Evolutionary conservation across 1,140 invertebrate species (phyloP).

Genomic region (Nilaparvata lugens): DNA sequence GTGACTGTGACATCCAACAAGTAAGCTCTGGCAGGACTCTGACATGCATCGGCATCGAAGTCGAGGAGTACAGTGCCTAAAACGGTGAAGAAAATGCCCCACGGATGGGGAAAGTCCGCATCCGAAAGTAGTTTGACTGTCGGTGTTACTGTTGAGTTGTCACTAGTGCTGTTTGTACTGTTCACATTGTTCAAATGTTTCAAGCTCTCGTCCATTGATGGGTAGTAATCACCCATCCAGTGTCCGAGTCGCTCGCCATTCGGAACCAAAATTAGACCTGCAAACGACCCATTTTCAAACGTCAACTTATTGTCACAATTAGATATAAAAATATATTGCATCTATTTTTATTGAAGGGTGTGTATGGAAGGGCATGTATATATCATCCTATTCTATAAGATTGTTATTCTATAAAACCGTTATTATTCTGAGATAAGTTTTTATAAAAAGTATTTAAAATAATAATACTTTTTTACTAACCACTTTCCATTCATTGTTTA

Average conservation of each 20-base stretch:
- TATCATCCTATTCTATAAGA: no score
- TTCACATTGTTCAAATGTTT: not conserved
- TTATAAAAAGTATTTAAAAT: no score
- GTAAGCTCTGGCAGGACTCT: conserved; percentile 87
- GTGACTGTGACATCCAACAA: conserved; percentile 84
- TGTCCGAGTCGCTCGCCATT: conserved; percentile 81
- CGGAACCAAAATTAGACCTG: conserved; percentile 78
- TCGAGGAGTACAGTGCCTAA: conserved; percentile 88
- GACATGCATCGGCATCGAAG: conserved; percentile 93
- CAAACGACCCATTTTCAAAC: conserved; percentile 21
- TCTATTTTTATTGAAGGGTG: no score
- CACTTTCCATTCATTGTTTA: no score
- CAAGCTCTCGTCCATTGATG: conserved; percentile 22
- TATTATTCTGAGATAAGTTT: no score
- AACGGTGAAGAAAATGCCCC: conserved; percentile 87
- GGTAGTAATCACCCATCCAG: conserved; percentile 58
- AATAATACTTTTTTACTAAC: no score
- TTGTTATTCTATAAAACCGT: no score
- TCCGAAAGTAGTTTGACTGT: conserved; percentile 11
- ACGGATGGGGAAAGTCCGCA: conserved; percentile 49
- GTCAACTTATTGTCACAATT: no score
- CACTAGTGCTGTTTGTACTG: not conserved
- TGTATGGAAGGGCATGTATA: no score
- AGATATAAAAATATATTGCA: no score
- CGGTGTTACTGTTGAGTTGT: conserved; percentile 32